Conservation (phyloP, 1,140 invertebrate genomes). For the Drosophila eugracilis region DNA sequence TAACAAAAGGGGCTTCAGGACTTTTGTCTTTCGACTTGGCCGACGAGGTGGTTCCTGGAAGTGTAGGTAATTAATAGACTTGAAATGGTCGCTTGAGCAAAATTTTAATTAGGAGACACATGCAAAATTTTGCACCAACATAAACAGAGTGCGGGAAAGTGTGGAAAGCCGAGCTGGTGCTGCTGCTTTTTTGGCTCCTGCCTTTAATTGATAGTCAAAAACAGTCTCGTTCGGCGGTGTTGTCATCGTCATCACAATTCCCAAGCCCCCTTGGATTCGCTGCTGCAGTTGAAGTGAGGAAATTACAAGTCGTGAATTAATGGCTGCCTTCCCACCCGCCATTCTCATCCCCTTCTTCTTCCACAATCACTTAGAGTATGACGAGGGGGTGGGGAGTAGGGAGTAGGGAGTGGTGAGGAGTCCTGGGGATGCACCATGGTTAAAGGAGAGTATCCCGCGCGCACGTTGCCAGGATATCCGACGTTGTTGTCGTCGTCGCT, state of each 20-base stretch:
- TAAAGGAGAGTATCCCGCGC: constrained; percentile 54
- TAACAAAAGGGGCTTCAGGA: constrained; percentile 43
- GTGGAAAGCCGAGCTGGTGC: not conserved
- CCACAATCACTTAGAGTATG: constrained; percentile 11
- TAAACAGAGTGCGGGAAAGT: constrained; percentile 3
- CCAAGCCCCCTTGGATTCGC: constrained; percentile 5
- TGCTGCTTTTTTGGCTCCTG: constrained; percentile 21
- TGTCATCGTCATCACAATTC: constrained; percentile 37
- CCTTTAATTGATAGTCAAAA: constrained; percentile 77
- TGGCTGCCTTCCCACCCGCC: constrained; percentile 37
- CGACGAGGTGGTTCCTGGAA: constrained; percentile 17
- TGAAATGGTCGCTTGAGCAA: constrained; percentile 78
- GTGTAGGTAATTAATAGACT: constrained; percentile 80
- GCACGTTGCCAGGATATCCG: constrained; percentile 80
- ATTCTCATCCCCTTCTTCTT: not conserved
- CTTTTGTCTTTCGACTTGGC: constrained; percentile 39
- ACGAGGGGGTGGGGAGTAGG: not conserved
- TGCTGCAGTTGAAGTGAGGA: constrained; percentile 77
- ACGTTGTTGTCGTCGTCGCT: constrained; percentile 52
- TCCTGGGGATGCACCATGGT: no score
- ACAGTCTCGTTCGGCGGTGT: constrained; percentile 48
- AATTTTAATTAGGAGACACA: constrained; percentile 82
- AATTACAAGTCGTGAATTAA: constrained; percentile 84
- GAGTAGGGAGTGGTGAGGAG: no score
- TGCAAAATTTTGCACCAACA: constrained; percentile 55